Base-by-base conservation (phyloP, 2,113 vertebrate species). In the Petrocephalus microphthalmus region DNA sequence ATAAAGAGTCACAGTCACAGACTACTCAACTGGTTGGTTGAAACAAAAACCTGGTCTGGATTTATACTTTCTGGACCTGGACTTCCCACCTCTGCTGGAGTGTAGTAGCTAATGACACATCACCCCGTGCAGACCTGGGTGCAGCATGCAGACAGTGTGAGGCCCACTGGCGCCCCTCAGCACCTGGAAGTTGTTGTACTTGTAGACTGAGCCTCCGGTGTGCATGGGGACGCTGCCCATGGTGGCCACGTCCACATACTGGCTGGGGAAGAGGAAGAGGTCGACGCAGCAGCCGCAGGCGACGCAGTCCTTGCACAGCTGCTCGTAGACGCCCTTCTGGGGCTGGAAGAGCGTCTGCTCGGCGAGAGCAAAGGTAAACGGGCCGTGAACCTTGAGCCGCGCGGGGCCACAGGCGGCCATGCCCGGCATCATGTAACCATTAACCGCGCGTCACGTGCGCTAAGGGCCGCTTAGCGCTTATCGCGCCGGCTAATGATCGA, bases 121-220 rank as follows among this genome's bases (percentile, higher is more conserved):
- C 2, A 87, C 11, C 42, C n/a, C 25, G 17, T 20, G 1, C 37
- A 83, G 13, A 74, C 1, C 67, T 37, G 51, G 1, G 7, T 54
- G 52, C 15, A 19, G 51, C 51, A 45, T 8, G 33, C 17, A 49
- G 17, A 42, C n/a, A 56, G 2, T 33, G 52, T 64, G 13, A 42
- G 11, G 15, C 7, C n/a, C 42, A 25, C 10, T 0, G 45, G 60
- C 0, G 13, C 19, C n/a, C 5, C 4, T 49, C 15, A 1, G 90
- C 92, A 98, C 98, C 96, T 98, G 97, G 92, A 99, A 99, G 91
- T 97, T 96, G 93, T 82, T 98, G 94, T 99, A 99, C 88, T 97
- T 99, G 93, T 97, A 98, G 53, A 98, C 53, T 0, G 97, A 97
- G 67, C 98, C 98, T 64, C 98, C 98, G 0, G 97, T 98, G 90